Evolutionary conservation across 2,113 vertebrate species (phyloP), one percentile per base, ranked within the genome.

Genomic region (Bucco capensis): DNA sequence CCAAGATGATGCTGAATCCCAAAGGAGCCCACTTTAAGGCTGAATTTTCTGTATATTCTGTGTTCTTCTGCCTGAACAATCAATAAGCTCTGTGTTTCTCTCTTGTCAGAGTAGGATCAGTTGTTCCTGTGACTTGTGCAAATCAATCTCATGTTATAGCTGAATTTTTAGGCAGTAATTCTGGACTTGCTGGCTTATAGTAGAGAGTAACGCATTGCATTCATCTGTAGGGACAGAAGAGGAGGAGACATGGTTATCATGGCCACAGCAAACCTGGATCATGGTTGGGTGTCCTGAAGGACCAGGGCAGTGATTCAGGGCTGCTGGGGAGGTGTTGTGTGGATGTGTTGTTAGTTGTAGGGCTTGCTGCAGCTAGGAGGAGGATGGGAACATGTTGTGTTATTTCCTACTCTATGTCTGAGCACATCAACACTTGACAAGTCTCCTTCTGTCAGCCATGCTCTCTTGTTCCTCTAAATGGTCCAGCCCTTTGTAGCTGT

Each of bases 381-480:
- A 30, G 8, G 7, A 16, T 28, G 50, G 25, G 24, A 12, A 6
- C 23, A 4, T 0, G 0, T 4, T 25, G 47, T 6, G 0, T 28
- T 61, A 7, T 30, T 66, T 37, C 0, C 0, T 46, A 3, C 35
- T 56, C 31, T 19, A 22, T n/a, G 22, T n/a, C 16, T 23, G 37
- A 51, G 40, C 40, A 30, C 65, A 58, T n/a, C 64, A 19, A 6
- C 12, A 0, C 33, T 38, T 35, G 50, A 6, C 11, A 6, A 27
- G 23, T 8, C 40, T 60, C 2, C 5, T 10, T 22, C 60, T 17
- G 10, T 5, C 3, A 24, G 19, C 38, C 3, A 0, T 4, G 51
- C 33, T 11, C 1, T 0, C 0, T 25, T 44, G 27, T 61, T 42
- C 46, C 35, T 5, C 65, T 21, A 5, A 19, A 6, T 0, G 13